Base-by-base conservation (phyloP, 2,888 invertebrate species). In the Adela reaumurella region DNA sequence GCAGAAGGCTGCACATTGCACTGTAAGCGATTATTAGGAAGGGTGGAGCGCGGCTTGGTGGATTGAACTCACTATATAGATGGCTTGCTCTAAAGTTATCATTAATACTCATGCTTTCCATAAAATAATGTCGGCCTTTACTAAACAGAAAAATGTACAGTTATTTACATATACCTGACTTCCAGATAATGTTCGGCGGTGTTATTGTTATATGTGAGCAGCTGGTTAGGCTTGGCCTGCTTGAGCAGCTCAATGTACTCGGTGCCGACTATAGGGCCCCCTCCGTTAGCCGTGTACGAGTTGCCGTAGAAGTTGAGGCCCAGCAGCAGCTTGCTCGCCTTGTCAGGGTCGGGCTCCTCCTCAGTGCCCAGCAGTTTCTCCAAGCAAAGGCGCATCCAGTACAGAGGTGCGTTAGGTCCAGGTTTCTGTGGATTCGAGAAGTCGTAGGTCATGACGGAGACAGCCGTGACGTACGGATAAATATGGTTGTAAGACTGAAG, bases 371-470 rank as follows among this genome's bases (percentile, higher is more conserved):
- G 85, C 49, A 96, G 74, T 49, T 83, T 81, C 60, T 89, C 86
- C 4, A 97, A 78, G 60, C 93, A 92, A 46, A 86, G 74, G 55
- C 83, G 81, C 49, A 92, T 81, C 96, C 97, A 97, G 54, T 84
- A 76, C 1, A 92, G 58, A 0, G 97, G 97, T 50, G 94, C 90
- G 73, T 96, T 96, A 0, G 96, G 93, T 43, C 95, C 92, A 82
- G 92, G 92, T 59, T 88, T 83, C 63, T 90, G 88, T 11, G 88
- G 81, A 64, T 74, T 90, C 2, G 95, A 95, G 68, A 86, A 97
- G 67, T 97, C 97, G 63, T 97, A 97, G 0, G 96, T 96, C 96
- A 97, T 97, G n/a, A 97, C 80, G 28, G 95, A 95, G 62, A 97
- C 94, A 19, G 87, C 91, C 59, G 89, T 88, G 0, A 97, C 85